A percentile compares a stretch with the other conserved stretches of the same genome.
phyloP scores from a whole-genome alignment of 2,113 vertebrate species.

The Pseudorhombus dupliciocellatus region DNA sequence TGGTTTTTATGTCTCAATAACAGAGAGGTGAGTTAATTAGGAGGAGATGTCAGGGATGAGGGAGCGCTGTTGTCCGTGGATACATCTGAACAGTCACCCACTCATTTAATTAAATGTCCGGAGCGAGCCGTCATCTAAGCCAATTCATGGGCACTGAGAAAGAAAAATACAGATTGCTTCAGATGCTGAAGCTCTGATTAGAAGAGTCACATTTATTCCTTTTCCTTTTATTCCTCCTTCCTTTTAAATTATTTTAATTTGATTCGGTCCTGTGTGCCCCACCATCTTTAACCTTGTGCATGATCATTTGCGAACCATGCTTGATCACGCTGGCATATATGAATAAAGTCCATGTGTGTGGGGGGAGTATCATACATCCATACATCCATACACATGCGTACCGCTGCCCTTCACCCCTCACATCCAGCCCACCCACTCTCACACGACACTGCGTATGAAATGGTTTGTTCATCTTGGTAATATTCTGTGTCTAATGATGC shows the following conservation, averaged over 20 bases:
- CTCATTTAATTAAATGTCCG: slow-evolving; percentile 53
- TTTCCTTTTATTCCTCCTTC: background rate
- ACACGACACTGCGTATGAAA: slow-evolving; percentile 50
- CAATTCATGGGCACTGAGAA: slow-evolving; percentile 37
- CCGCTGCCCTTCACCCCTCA: slow-evolving; percentile 5
- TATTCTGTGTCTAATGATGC: slow-evolving; percentile 72
- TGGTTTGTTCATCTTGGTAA: slow-evolving; percentile 70
- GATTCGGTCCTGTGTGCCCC: slow-evolving; percentile 12
- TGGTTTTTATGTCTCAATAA: slow-evolving; percentile 51
- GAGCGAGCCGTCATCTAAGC: slow-evolving; percentile 24
- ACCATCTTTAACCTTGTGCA: slow-evolving; percentile 14
- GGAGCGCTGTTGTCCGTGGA: slow-evolving; percentile 29
- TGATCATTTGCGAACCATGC: slow-evolving; percentile 9
- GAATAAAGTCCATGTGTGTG: background rate
- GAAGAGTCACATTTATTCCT: background rate
- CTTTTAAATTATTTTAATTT: slow-evolving; percentile 29
- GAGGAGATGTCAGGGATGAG: slow-evolving; percentile 21
- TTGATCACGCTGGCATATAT: slow-evolving; percentile 6
- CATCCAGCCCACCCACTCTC: background rate
- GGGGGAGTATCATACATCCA: background rate
- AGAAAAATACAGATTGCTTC: slow-evolving; percentile 32
- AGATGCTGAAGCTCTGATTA: slow-evolving; percentile 1
- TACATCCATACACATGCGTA: background rate
- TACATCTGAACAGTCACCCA: slow-evolving; percentile 34
- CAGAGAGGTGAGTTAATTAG: slow-evolving; percentile 37